A percentile compares a stretch with the other conserved stretches of the same genome.
Conservation (phyloP, 1,140 invertebrate genomes). For the Zaprionus africanus region DNA sequence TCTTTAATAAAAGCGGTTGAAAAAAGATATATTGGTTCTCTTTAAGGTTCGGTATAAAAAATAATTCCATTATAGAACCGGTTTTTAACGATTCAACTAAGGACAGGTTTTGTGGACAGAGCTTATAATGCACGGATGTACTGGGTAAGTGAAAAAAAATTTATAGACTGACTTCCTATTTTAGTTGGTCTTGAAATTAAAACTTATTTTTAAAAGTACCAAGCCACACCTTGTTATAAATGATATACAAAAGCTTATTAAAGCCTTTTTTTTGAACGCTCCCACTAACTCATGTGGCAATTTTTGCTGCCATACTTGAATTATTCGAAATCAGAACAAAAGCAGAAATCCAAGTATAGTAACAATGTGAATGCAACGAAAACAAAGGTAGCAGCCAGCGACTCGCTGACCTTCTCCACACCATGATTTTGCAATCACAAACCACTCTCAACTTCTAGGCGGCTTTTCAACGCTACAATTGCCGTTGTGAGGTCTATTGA, state of each 20-base stretch:
- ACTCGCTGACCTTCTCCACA: slow-evolving; percentile 71
- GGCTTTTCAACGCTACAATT: slow-evolving; percentile 41
- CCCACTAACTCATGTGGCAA: slow-evolving; percentile 39
- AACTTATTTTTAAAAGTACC: not conserved
- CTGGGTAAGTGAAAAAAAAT: no score
- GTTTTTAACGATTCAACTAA: not conserved
- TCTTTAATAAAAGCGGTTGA: no score
- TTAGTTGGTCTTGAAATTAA: no score
- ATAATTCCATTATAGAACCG: not conserved
- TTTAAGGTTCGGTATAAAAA: not conserved
- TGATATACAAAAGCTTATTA: not conserved
- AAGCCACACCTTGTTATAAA: slow-evolving; percentile 8
- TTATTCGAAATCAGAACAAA: slow-evolving; percentile 48
- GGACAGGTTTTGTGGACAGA: not conserved
- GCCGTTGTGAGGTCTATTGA: slow-evolving; percentile 12
- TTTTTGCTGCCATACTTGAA: slow-evolving; percentile 19
- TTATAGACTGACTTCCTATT: no score
- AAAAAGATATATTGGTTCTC: not conserved
- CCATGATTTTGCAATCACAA: slow-evolving; percentile 62
- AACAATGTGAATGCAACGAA: slow-evolving; percentile 49
- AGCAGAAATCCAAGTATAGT: slow-evolving; percentile 30
- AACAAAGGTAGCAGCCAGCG: slow-evolving; percentile 42
- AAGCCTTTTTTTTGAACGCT: slow-evolving; percentile 15
- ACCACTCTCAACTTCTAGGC: slow-evolving; percentile 40
- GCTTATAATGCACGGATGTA: not conserved